A percentile compares a stretch with the other conserved stretches of the same genome.
Conservation (phyloP, 2,797 vertebrate genomes). For the Antennarius maculatus region DNA sequence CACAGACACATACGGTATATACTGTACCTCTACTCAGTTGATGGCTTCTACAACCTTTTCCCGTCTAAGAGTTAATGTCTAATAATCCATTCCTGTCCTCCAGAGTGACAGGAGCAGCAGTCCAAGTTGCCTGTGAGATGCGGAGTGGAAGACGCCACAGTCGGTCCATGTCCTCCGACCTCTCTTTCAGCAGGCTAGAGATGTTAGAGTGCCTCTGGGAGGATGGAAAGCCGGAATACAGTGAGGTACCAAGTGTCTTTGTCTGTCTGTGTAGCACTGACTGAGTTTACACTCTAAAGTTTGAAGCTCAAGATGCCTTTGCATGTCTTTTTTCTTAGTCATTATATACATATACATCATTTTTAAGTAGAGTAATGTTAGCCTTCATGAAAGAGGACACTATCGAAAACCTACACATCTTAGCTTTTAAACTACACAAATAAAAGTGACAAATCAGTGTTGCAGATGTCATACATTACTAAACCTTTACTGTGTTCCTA, state of each 20-base stretch:
- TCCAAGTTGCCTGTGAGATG: slow-evolving; percentile 89
- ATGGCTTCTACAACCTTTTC: neutral
- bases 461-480: neutral
- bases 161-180: slow-evolving; percentile 80
- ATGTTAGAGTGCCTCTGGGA: slow-evolving; percentile 90
- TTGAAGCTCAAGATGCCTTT: no score
- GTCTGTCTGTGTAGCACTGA: slow-evolving; percentile 12
- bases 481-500: neutral
- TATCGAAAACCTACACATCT: neutral
- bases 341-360: neutral
- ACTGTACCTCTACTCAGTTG: neutral
- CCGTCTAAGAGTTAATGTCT: neutral
- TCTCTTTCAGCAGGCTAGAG: slow-evolving; percentile 90
- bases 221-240: slow-evolving; percentile 80
- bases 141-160: slow-evolving; percentile 74
- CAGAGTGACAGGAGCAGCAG: slow-evolving; percentile 87
- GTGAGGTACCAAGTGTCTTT: slow-evolving; percentile 80
- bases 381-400: neutral
- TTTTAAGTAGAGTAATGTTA: neutral
- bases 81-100: neutral
- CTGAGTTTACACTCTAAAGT: neutral
- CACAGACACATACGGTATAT: neutral
- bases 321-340: neutral
- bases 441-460: neutral
- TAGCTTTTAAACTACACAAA: neutral